Percentiles rank a stretch among this genome's conserved stretches.
phyloP scores from a whole-genome alignment of 2,113 vertebrate genomes.

The Ascaphus truei region DNA sequence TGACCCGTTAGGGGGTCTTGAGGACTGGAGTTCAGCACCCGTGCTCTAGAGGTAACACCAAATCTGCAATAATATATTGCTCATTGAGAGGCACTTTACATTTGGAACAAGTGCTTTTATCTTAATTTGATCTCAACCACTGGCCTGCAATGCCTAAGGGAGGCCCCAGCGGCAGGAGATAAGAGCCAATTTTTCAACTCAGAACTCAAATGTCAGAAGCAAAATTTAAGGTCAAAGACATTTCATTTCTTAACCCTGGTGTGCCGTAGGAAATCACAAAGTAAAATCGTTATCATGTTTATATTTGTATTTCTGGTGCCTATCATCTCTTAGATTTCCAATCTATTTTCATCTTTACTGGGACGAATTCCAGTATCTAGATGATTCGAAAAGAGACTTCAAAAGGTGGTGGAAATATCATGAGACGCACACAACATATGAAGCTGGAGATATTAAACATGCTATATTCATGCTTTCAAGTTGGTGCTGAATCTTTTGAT shows the following conservation, averaged over 20 bases:
- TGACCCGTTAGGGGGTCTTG: too few species aligned
- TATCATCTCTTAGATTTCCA: background rate
- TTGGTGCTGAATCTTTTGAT: constrained; percentile 15
- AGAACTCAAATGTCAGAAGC: constrained; percentile 26
- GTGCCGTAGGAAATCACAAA: constrained; percentile 23
- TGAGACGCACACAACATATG: background rate
- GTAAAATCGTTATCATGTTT: constrained; percentile 21
- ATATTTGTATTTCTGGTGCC: background rate
- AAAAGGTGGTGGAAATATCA: constrained; percentile 10
- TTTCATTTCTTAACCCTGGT: background rate
- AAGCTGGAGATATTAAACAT: constrained; percentile 6
- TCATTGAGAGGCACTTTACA: constrained; percentile 3
- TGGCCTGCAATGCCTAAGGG: background rate
- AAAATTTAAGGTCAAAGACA: constrained; percentile 15
- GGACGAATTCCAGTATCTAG: background rate
- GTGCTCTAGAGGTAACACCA: background rate
- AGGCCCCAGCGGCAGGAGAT: constrained; percentile 1
- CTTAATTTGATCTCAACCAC: constrained; percentile 23
- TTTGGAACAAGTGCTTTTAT: constrained; percentile 16
- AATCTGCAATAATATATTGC: background rate
- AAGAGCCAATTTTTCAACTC: background rate
- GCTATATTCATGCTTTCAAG: constrained; percentile 10
- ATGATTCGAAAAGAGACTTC: constrained; percentile 13
- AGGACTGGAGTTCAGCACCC: too few species aligned
- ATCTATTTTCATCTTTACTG: constrained; percentile 21